Percentiles rank a stretch among this genome's conserved stretches.
These are phyloP conservation scores for Cuculus canorus DNA, from an alignment of 2,797 vertebrate genomes.

Conservation along the genomic window DNA sequence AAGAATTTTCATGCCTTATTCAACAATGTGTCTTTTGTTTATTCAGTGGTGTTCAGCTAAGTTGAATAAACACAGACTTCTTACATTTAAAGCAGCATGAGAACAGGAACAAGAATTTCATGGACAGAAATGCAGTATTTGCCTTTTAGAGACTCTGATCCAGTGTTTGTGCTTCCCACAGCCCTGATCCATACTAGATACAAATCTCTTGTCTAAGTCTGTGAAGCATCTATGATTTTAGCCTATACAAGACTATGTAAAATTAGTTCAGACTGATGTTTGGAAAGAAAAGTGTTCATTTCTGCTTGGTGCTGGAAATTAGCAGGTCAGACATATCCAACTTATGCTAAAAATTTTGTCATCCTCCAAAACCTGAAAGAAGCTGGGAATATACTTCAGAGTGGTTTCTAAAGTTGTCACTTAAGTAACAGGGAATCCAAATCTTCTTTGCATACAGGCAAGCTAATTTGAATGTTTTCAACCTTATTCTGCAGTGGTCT, in stretches of 20 bases:
- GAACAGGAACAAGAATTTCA: not conserved
- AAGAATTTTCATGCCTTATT: not conserved
- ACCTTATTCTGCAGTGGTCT: not conserved
- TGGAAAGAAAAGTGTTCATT: not conserved
- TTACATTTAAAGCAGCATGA: not conserved
- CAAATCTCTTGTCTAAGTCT: not conserved
- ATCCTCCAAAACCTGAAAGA: not conserved
- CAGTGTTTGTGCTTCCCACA: not conserved
- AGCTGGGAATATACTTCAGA: not conserved
- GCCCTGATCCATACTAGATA: not conserved
- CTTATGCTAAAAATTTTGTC: not conserved
- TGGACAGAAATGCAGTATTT: not conserved
- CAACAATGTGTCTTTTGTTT: not conserved
- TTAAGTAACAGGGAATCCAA: not conserved
- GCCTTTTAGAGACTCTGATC: not conserved
- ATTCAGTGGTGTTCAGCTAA: not conserved
- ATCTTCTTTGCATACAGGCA: not conserved
- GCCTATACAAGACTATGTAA: not conserved
- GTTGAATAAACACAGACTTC: not conserved
- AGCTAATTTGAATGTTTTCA: not conserved
- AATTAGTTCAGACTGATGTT: not conserved
- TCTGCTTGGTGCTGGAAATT: not conserved
- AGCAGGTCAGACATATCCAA: too few species aligned
- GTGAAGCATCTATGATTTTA: not conserved
- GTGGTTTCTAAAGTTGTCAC: not conserved